Evolutionary conservation across 2,113 vertebrate species (phyloP), one percentile per base, ranked within the genome.

Genomic region (Poeciliopsis retropinna): DNA sequence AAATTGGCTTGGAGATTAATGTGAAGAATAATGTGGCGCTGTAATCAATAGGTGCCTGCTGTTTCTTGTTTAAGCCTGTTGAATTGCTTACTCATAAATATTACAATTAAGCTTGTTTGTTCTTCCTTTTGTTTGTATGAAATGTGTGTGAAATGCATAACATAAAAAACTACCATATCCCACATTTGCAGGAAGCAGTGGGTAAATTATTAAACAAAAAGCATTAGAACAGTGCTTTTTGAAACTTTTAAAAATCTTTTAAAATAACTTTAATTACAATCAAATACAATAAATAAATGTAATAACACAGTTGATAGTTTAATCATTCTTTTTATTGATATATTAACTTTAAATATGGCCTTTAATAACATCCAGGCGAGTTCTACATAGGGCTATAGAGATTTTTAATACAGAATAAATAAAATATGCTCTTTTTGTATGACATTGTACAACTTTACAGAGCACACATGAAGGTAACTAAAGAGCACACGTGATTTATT

Each of bases 41-140:
- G 73, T 39, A 39, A 76, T 54, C 22, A 75, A 67, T 34, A 72
- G 66, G 47, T 71, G 51, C 34, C 68, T 83, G 11, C 73, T 79
- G 31, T 67, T 75, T 39, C 1, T 30, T 41, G 11, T 30, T 64
- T 13, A 39, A 19, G 27, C 37, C 60, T 47, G 32, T 76, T 67
- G 5, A 51, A 72, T 61, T 15, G 9, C 19, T 57, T 57, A n/a
- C 15, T 7, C 47, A 54, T 54, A 54, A 54, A 54, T 22, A 25
- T 54, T 54, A 1, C 51, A 10, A 19, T n/a, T 57, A 57, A 57
- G 51, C 22, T n/a, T 17, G 5, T n/a, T n/a, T n/a, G 51, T n/a
- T 57, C 2, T 57, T 57, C 14, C 15, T 47, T 47, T 47, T 57
- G 7, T 57, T 25, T 57, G 25, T 25, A n/a, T 57, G 51, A 11